Percentiles rank a stretch among this genome's conserved stretches.
Conservation (phyloP, 2,797 vertebrate species). For the Balearica regulorum region DNA sequence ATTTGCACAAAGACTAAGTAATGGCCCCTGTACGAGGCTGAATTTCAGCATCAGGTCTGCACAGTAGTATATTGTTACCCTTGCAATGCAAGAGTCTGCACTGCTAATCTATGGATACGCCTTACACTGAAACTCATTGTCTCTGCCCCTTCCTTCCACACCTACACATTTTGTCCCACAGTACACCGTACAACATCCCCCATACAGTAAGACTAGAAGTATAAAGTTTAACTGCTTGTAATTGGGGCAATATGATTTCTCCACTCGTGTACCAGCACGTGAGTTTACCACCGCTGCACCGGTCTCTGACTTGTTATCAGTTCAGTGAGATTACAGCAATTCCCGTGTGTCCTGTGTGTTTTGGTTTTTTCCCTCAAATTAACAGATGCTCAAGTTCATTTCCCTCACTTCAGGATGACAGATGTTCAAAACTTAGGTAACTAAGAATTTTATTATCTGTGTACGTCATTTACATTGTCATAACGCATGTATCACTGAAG, state of each 20-base stretch:
- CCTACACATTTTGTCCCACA: not conserved
- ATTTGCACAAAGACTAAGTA: constrained; percentile 6
- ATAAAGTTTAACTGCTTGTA: not conserved
- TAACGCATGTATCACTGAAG: not conserved
- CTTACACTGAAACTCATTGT: not conserved
- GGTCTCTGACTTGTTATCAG: not conserved
- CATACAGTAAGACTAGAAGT: not conserved
- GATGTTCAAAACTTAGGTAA: not conserved
- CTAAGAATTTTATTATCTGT: not conserved
- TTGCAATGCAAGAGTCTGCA: not conserved
- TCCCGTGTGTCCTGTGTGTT: fast-evolving
- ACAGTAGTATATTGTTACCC: not conserved
- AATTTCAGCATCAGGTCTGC: not conserved
- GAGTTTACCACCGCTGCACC: not conserved
- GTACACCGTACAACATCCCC: not conserved
- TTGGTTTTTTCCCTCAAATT: not conserved
- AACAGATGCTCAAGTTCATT: not conserved
- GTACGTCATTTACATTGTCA: not conserved
- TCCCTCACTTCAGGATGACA: not conserved
- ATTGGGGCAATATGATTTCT: not conserved
- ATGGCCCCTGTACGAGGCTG: not conserved
- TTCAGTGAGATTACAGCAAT: not conserved
- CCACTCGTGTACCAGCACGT: not conserved
- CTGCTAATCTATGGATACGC: not conserved
- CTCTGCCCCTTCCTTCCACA: not conserved